Conservation (phyloP, 2,888 invertebrate species). For the Troides oblongomaculatus region DNA sequence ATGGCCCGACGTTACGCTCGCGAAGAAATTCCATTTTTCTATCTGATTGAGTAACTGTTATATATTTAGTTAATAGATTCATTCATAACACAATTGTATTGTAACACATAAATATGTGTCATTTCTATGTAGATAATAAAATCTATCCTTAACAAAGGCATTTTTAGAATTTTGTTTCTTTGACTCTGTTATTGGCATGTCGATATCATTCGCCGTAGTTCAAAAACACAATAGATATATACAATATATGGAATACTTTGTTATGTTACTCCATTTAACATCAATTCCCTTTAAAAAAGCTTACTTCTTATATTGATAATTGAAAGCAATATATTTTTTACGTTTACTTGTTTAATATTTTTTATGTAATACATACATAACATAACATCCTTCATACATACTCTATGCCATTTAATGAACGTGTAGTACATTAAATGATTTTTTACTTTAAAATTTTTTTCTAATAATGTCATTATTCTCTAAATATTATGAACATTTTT, state of each 20-base stretch:
- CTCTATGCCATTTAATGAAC: no score
- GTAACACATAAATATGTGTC: background rate
- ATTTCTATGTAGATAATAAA: constrained; percentile 3
- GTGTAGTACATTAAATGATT: no score
- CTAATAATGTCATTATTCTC: no score
- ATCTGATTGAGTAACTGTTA: constrained; percentile 21
- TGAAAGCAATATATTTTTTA: background rate
- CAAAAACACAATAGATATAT: background rate
- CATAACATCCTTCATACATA: no score
- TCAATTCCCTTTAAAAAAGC: background rate
- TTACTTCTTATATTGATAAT: background rate
- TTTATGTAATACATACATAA: no score
- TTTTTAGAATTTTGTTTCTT: constrained; percentile 3
- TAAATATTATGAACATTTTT: no score
- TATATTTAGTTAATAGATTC: constrained; percentile 13
- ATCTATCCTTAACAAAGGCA: constrained; percentile 9
- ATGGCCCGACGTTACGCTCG: constrained; percentile 34
- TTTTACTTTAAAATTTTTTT: no score
- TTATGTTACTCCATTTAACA: background rate
- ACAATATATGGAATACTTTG: background rate
- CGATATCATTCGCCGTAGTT: background rate
- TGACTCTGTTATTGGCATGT: background rate
- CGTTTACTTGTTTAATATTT: no score
- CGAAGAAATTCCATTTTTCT: constrained; percentile 28
- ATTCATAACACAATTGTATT: constrained; percentile 5